Evolutionary conservation across 35 echinoderm and acorn worm genomes (phyloP).

Genomic region (Apostichopus californicus): DNA sequence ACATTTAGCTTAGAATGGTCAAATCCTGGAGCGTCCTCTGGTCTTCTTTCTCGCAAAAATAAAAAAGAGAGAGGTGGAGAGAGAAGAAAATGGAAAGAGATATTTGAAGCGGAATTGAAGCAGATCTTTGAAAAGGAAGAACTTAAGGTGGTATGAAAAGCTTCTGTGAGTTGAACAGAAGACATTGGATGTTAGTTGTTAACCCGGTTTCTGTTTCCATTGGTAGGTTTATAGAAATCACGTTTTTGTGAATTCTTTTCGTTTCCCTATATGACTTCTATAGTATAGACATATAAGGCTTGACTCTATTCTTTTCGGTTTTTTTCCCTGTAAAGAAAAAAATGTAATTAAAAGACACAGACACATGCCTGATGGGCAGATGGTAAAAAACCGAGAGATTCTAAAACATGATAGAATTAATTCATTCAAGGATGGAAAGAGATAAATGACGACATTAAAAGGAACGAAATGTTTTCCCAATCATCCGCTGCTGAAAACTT

Average conservation of each 20-base stretch:
- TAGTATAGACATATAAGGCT: conserved; percentile 17
- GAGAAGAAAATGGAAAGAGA: not conserved
- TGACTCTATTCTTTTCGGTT: not conserved
- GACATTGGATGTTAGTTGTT: not conserved
- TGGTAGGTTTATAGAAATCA: not conserved
- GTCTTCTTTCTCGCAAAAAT: not conserved
- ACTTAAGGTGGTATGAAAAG: no score
- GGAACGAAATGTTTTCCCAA: no score
- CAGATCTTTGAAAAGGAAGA: conserved; percentile 8
- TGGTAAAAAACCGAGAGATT: not conserved
- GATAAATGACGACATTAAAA: not conserved
- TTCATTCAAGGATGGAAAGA: not conserved
- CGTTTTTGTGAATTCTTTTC: no score
- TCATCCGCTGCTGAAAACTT: not conserved
- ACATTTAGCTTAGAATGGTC: conserved; percentile 38
- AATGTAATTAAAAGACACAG: not conserved
- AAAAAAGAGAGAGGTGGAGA: not conserved
- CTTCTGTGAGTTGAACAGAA: no score
- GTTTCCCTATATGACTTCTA: not conserved
- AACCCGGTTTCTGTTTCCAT: conserved; percentile 37
- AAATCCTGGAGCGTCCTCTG: not conserved
- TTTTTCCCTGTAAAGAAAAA: not conserved
- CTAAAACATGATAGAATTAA: not conserved
- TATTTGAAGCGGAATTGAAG: conserved; percentile 5
- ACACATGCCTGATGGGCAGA: not conserved